Percentiles rank a stretch among this genome's conserved stretches.
Conservation (phyloP, 2,888 invertebrate species). For the Nematopogon swammerdamellus region DNA sequence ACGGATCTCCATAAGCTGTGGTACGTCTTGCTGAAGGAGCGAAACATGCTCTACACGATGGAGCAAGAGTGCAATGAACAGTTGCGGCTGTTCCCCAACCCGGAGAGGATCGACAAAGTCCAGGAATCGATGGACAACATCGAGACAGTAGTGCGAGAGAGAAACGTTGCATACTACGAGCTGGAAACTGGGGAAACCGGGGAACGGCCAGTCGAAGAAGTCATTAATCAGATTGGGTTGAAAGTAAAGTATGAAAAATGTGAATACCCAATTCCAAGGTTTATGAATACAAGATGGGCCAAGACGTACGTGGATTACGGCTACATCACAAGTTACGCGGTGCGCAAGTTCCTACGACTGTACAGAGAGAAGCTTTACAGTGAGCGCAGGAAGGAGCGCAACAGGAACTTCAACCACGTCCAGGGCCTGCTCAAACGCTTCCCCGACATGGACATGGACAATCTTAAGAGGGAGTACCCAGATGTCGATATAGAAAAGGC, state of each 20-base stretch:
- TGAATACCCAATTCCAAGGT: conserved; percentile 65
- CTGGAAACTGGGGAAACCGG: conserved; percentile 88
- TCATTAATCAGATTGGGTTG: conserved; percentile 60
- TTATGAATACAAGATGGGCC: conserved; percentile 64
- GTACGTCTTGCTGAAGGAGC: conserved; percentile 88
- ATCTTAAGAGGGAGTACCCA: conserved; percentile 71
- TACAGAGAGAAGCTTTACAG: conserved; percentile 66
- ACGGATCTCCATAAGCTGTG: conserved; percentile 95
- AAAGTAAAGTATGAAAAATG: conserved; percentile 50
- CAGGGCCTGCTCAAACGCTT: conserved; percentile 69
- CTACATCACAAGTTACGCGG: conserved; percentile 53
- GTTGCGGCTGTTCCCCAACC: conserved; percentile 75
- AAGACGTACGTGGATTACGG: conserved; percentile 53
- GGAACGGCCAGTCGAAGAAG: conserved; percentile 65
- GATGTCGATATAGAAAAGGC: conserved; percentile 70
- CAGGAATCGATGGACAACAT: conserved; percentile 93
- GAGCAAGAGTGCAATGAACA: conserved; percentile 74
- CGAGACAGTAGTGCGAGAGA: conserved; percentile 85
- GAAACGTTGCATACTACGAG: conserved; percentile 85
- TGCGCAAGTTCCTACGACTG: conserved; percentile 57
- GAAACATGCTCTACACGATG: conserved; percentile 97
- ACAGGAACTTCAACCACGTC: conserved; percentile 65
- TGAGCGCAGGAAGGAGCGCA: conserved; percentile 51
- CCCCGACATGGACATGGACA: conserved; percentile 70
- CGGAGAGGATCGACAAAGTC: conserved; percentile 92